Evolutionary conservation across 2,888 invertebrate species (phyloP).

Genomic region (Nomada ferruginata): DNA sequence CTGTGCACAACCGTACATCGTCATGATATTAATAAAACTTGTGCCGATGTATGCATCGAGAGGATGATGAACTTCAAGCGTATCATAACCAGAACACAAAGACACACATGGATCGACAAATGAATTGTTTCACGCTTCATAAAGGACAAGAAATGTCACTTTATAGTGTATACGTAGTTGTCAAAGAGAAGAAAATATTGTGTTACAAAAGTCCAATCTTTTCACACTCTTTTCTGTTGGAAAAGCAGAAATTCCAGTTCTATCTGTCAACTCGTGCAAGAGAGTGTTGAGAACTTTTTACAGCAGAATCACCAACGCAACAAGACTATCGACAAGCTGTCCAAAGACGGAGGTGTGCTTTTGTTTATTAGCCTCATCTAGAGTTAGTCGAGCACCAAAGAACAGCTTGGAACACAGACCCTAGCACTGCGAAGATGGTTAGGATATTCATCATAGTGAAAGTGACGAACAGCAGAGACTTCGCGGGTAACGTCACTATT

Average conservation of each 20-base stretch:
- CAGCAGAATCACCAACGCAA: not conserved
- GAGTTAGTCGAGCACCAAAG: not conserved
- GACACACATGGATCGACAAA: no score
- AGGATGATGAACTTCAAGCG: no score
- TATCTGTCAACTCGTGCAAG: not conserved
- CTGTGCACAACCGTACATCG: no score
- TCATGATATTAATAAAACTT: no score
- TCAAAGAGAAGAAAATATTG: no score
- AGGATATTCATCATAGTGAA: constrained; percentile 9
- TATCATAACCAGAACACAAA: no score
- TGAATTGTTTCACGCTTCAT: no score
- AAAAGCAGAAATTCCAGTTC: no score
- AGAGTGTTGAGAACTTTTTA: not conserved
- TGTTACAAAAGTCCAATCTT: not conserved
- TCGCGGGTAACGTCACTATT: constrained; percentile 12
- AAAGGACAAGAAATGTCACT: no score
- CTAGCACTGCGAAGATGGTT: not conserved
- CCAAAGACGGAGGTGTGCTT: not conserved
- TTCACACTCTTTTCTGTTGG: not conserved
- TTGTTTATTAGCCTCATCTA: constrained; percentile 20
- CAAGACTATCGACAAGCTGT: not conserved
- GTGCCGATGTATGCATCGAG: no score
- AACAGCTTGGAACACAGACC: not conserved
- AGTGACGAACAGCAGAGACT: constrained; percentile 15
- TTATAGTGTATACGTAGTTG: no score